Base-by-base conservation (phyloP, 1,140 invertebrate species). In the Acyrthosiphon pisum region DNA sequence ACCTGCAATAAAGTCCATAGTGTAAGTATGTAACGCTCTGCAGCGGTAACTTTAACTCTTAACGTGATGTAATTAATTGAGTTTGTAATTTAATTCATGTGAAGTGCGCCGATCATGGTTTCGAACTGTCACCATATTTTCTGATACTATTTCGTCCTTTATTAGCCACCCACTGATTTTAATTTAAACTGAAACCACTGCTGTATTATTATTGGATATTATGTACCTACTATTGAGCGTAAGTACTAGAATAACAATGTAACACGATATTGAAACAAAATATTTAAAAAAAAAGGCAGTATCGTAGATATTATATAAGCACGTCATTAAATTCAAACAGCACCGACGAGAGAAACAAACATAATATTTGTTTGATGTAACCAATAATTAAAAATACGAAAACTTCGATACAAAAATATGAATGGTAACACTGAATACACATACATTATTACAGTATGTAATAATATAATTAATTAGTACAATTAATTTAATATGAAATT, bases 1-100 rank as follows among this genome's bases (percentile, higher is more conserved):
- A 50, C n/a, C 86, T n/a, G n/a, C n/a, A 1, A 50, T 88, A 35
- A 88, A 88, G 86, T 88, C 50, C 46, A 30, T 50, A 2, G 11
- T 30, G 14, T 48, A n/a, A 87, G 46, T n/a, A 83, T 30, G n/a
- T 44, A 26, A n/a, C 60, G n/a, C n/a, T 76, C 6, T 41, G 41
- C 41, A 41, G 6, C 18, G 50, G 46, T 88, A 50, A n/a, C 20
- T 88, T 88, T 22, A 35, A 88, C 86, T 35, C 37, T n/a, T 88
- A 88, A 88, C 35, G 46, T 18, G 18, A 35, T n/a, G 46, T 35
- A 88, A 35, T 88, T 88, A 88, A 88, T 88, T 88, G n/a, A 46
- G 46, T 88, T 88, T 88, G 30, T 88, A 88, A 50, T 88, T 88
- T 88, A 86, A 46, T 86, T 86, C 46, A 23, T 26, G 18, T 20